Percentiles rank a stretch among this genome's conserved stretches.
Conservation (phyloP, 2,797 vertebrate genomes). For the Podarcis lilfordi region DNA sequence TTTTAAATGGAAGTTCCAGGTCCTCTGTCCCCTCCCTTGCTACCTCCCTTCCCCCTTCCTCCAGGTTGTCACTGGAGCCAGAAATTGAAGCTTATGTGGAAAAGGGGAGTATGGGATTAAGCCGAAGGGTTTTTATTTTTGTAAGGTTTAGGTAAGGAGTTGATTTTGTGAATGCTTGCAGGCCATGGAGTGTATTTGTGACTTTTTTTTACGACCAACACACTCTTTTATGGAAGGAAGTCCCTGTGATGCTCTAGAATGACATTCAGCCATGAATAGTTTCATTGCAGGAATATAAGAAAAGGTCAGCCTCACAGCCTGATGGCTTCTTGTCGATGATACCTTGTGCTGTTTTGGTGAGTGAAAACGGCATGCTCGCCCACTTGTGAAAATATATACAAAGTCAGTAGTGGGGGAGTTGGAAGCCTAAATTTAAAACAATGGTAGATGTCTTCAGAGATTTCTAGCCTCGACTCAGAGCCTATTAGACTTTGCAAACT, state of each 20-base stretch:
- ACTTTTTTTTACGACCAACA: constrained; percentile 42
- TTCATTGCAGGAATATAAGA: constrained; percentile 46
- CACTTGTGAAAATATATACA: constrained; percentile 43
- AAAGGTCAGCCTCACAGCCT: constrained; percentile 66
- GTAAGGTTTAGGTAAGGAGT: constrained; percentile 76
- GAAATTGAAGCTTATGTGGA: constrained; percentile 86
- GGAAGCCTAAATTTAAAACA: constrained; percentile 6
- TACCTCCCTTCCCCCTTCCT: constrained; percentile 68
- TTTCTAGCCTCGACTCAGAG: constrained; percentile 20
- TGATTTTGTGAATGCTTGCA: constrained; percentile 66
- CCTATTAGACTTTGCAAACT: constrained; percentile 62
- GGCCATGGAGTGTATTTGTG: constrained; percentile 1
- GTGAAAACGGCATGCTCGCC: constrained; percentile 39
- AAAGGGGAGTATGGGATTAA: constrained; percentile 75
- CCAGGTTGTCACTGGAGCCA: constrained; percentile 86
- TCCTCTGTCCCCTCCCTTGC: constrained; percentile 68
- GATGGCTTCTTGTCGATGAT: constrained; percentile 41
- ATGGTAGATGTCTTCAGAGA: constrained; percentile 7
- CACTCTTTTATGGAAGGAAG: constrained; percentile 63
- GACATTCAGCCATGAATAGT: constrained; percentile 63
- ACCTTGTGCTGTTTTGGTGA: constrained; percentile 21
- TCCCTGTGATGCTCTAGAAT: constrained; percentile 54
- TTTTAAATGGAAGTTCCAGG: constrained; percentile 90
- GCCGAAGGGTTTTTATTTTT: constrained; percentile 69
- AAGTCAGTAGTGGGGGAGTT: constrained; percentile 8